These are phyloP conservation scores for Leptopilina myrica DNA, from an alignment of 2,888 invertebrate genomes.

Conservation along the genomic window DNA sequence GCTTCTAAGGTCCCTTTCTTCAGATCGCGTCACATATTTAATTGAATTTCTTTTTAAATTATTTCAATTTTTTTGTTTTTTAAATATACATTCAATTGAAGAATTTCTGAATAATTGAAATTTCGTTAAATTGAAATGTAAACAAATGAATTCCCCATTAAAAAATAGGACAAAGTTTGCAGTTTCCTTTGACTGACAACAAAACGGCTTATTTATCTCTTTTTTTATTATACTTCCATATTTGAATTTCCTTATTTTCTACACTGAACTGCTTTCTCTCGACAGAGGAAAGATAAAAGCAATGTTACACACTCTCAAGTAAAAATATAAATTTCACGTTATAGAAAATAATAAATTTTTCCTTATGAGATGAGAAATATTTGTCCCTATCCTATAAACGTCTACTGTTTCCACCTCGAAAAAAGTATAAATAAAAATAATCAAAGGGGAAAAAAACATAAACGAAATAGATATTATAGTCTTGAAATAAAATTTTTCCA, in stretches of 20 bases:
- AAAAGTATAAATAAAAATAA: background rate
- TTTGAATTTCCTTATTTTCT: conserved; percentile 19
- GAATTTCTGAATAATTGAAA: too few relatives aligned
- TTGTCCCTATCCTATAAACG: background rate
- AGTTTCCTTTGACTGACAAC: background rate
- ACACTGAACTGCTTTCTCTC: conserved; percentile 5
- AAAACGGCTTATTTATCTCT: background rate
- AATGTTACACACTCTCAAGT: conserved; percentile 1
- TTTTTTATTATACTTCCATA: conserved; percentile 26
- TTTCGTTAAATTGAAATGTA: too few relatives aligned
- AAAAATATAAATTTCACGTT: conserved; percentile 32
- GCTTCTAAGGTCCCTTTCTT: too few relatives aligned
- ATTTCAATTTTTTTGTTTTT: too few relatives aligned
- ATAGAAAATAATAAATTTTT: conserved; percentile 17
- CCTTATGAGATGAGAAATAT: background rate
- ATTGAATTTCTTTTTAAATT: too few relatives aligned
- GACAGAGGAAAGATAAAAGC: conserved; percentile 23
- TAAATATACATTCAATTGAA: too few relatives aligned
- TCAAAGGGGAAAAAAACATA: too few relatives aligned
- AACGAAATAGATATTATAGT: too few relatives aligned
- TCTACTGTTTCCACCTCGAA: background rate
- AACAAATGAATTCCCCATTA: too few relatives aligned
- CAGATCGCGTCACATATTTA: too few relatives aligned
- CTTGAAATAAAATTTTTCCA: too few relatives aligned
- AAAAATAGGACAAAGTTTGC: background rate